phyloP scores from a whole-genome alignment of 2,888 invertebrate genomes.

The Eudemis profundana region DNA sequence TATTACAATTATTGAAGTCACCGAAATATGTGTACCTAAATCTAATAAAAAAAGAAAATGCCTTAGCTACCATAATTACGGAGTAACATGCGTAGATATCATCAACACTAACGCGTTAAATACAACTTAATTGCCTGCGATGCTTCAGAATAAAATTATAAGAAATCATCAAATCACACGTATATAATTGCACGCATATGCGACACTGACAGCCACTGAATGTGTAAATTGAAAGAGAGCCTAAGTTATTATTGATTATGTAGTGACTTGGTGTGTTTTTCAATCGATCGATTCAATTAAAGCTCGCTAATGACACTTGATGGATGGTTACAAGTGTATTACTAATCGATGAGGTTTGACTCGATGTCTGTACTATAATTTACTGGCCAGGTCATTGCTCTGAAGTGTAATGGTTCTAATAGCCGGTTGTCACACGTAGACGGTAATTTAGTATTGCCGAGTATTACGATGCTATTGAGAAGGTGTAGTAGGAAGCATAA shows the following conservation, averaged over 20 bases:
- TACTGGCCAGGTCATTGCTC: conserved; percentile 27
- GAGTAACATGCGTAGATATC: conserved; percentile 10
- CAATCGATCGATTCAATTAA: not conserved
- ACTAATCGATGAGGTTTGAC: conserved; percentile 35
- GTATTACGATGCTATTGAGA: conserved; percentile 14
- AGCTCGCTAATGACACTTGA: conserved; percentile 30
- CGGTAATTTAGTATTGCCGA: conserved; percentile 19
- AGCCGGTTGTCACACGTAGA: conserved; percentile 11
- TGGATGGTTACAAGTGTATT: conserved; percentile 29
- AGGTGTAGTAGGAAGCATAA: conserved; percentile 23
- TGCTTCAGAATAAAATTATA: conserved; percentile 31
- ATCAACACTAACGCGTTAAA: conserved; percentile 16
- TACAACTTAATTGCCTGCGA: conserved; percentile 19
- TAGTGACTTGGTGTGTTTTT: conserved; percentile 1
- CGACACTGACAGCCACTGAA: conserved; percentile 11
- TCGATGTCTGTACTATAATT: conserved; percentile 11
- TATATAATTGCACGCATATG: conserved; percentile 1
- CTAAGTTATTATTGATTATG: not conserved
- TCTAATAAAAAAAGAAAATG: not conserved
- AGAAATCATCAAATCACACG: conserved; percentile 21
- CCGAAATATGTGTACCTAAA: not conserved
- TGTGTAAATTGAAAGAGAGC: not conserved
- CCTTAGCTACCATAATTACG: not conserved
- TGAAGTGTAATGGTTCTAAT: conserved; percentile 29
- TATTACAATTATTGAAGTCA: too few species aligned